Conservation (phyloP, 2,113 vertebrate species). For the Crocuta crocuta region DNA sequence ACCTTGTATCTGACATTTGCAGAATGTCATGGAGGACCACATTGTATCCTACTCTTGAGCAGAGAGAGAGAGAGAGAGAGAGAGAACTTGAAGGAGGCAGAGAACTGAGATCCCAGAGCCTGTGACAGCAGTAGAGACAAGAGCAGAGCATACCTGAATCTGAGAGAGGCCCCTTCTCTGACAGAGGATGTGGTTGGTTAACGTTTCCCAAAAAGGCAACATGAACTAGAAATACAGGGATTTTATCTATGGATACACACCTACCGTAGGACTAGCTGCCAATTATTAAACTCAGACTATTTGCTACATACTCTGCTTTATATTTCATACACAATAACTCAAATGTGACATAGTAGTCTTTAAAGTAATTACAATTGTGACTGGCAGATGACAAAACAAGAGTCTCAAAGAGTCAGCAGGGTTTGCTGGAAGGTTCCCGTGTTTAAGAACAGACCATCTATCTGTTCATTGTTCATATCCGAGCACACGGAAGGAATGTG, state of each 20-base stretch:
- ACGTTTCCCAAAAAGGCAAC: background rate
- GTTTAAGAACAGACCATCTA: background rate
- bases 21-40: background rate
- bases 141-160: background rate
- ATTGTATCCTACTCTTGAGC: background rate
- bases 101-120: background rate
- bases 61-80: background rate
- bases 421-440: background rate
- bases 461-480: background rate
- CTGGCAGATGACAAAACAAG: background rate
- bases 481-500: background rate
- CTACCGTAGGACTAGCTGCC: background rate
- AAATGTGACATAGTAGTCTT: background rate
- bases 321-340: background rate
- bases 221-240: accelerated
- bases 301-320: background rate
- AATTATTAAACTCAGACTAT: background rate
- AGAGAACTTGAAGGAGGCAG: background rate
- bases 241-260: background rate
- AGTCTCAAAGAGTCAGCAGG: background rate
- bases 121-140: background rate
- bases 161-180: background rate
- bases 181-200: too few species aligned
- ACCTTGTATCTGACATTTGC: background rate
- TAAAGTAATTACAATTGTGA: background rate